Evolutionary conservation across 2,888 invertebrate species (phyloP), one percentile per base, ranked within the genome.

Genomic region (Suillia variegata): DNA sequence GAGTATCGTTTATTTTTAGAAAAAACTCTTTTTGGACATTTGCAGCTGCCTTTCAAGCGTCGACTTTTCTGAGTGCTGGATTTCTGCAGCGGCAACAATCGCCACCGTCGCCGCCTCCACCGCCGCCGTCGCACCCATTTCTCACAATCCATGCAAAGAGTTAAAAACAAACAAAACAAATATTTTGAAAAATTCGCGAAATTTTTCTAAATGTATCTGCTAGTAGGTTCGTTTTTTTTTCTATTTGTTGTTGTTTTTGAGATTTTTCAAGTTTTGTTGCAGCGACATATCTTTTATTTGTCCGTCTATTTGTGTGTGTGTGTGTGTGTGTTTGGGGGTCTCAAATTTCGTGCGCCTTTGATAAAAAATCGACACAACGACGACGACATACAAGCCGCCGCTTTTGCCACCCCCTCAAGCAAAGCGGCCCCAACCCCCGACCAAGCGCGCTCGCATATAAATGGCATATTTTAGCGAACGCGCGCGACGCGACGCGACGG

Each of bases 331-430:
- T n/a, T n/a, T 48, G 21, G 54, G 63, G 54, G 63, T 58, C 57
- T 63, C 57, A 61, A 59, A 61, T 61, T 63, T 61, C 63, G 61
- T 63, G 12, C 24, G 48, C 53, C 59, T 63, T 63, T 63, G 63
- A 63, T 61, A 63, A 61, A 63, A 63, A 61, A 54, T 58, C 50
- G 10, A n/a, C 10, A 38, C 45, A 18, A 5, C 45, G 18, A 18
- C 20, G n/a, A n/a, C 10, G n/a, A n/a, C 38, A n/a, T 8, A 4
- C 6, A n/a, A 10, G n/a, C 3, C 6, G n/a, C 13, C n/a, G 38
- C 13, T 20, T 18, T 5, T 20, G 18, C 17, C 45, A 45, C 18
- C 4, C 45, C 45, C 45, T 18, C 3, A 8, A 10, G n/a, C 6
- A 10, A n/a, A 4, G 38, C 38, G 6, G 13, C 45, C 5, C 45